These are phyloP conservation scores for Sycophaga agraensis DNA, from an alignment of 1,140 invertebrate genomes.

Conservation along the genomic window DNA sequence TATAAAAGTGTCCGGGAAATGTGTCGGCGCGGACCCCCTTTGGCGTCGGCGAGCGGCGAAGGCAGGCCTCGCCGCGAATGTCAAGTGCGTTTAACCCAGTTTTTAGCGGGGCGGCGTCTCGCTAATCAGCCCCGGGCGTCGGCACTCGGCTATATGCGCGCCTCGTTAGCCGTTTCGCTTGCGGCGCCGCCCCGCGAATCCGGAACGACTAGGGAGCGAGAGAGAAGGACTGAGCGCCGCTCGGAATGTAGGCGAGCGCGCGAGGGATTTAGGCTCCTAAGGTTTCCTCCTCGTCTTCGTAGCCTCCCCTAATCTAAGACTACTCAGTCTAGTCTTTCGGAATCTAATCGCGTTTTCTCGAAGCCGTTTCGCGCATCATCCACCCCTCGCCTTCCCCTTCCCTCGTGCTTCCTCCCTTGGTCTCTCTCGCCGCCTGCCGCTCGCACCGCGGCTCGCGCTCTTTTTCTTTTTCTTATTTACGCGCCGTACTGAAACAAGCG, in stretches of 20 bases:
- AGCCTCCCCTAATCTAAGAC: constrained; percentile 44
- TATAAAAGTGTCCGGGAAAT: too few relatives aligned
- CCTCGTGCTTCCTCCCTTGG: neutral
- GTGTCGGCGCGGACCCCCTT: too few relatives aligned
- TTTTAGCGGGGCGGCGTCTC: neutral
- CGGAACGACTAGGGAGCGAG: too few relatives aligned
- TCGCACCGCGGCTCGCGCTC: neutral
- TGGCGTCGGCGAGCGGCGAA: too few relatives aligned
- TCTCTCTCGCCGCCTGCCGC: too few relatives aligned
- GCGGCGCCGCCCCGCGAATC: too few relatives aligned
- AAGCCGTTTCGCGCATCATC: constrained; percentile 36
- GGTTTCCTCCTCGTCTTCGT: constrained; percentile 48
- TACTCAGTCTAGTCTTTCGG: constrained; percentile 39
- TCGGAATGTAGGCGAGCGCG: constrained; percentile 41
- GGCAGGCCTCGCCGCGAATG: neutral
- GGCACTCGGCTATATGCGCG: too few relatives aligned
- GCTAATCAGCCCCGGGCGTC: constrained; percentile 10
- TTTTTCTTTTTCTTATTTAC: too few relatives aligned
- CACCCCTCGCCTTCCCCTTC: neutral
- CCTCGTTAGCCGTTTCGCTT: too few relatives aligned
- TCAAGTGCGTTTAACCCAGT: constrained; percentile 21
- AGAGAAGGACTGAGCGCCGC: constrained; percentile 1
- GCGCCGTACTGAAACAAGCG: too few relatives aligned
- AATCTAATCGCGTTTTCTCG: constrained; percentile 41
- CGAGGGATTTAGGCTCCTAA: constrained; percentile 45